Evolutionary conservation across 2,113 vertebrate species (phyloP).

Genomic region (Piprites chloris): DNA sequence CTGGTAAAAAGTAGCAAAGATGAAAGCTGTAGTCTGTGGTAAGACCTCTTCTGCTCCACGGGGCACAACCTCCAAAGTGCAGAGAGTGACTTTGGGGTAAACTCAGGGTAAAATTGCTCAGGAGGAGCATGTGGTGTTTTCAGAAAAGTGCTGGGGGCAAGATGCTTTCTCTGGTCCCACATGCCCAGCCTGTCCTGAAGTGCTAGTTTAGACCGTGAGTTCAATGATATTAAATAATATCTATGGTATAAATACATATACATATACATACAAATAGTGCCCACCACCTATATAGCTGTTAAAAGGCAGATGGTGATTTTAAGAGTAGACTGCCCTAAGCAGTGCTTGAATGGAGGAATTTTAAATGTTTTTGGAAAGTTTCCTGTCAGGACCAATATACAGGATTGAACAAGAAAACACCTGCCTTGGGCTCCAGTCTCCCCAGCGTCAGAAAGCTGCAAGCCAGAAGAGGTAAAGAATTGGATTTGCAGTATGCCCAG

Average conservation of each 20-base stretch:
- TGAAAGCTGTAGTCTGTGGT: not conserved
- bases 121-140: not conserved
- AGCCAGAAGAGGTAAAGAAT: not conserved
- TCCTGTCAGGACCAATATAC: not conserved
- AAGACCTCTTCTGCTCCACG: not conserved
- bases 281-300: accelerated
- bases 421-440: not conserved
- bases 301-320: not conserved
- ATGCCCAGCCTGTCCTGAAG: not conserved
- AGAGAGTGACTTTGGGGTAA: not conserved
- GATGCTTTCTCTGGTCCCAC: not conserved
- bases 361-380: not conserved
- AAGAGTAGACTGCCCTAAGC: not conserved
- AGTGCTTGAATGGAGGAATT: not conserved
- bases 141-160: not conserved
- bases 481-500: not conserved
- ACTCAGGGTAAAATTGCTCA: not conserved
- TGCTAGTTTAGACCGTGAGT: not conserved
- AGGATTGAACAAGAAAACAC: not conserved
- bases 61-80: not conserved
- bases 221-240: not conserved
- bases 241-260: not conserved
- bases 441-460: not conserved
- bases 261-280: not conserved
- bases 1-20: not conserved